Evolutionary conservation across 2,797 vertebrate genomes (phyloP).

Genomic region (Sus cebifrons): DNA sequence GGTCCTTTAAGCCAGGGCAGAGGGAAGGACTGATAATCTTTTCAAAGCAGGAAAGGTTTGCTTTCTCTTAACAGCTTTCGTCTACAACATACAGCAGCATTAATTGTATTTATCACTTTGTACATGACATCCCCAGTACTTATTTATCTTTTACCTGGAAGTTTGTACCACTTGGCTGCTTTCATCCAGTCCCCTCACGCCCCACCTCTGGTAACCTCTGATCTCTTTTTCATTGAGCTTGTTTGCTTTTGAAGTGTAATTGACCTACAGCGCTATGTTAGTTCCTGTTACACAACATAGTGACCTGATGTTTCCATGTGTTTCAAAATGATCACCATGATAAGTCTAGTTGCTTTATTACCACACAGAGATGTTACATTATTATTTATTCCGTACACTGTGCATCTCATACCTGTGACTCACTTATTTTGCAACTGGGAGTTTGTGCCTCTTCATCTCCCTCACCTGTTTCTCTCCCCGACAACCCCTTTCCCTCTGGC

Average conservation of each 20-base stretch:
- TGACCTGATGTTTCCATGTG: not conserved
- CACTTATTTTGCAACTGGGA: not conserved
- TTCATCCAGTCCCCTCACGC: not conserved
- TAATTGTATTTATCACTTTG: not conserved
- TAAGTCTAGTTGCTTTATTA: not conserved
- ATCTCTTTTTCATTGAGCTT: not conserved
- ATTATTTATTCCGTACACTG: not conserved
- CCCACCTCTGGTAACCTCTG: not conserved
- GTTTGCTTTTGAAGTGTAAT: too few relatives aligned
- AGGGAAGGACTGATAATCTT: not conserved
- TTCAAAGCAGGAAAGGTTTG: slow-evolving; percentile 4
- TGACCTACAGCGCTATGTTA: not conserved
- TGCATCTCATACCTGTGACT: not conserved
- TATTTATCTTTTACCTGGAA: not conserved
- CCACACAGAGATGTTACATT: not conserved
- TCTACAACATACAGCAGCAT: not conserved
- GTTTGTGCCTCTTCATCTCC: not conserved
- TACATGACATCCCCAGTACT: not conserved
- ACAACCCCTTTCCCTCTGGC: not conserved
- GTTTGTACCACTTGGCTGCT: not conserved
- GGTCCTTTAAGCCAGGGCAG: not conserved
- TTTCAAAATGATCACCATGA: not conserved
- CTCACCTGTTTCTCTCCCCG: not conserved
- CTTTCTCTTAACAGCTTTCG: not conserved
- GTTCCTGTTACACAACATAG: not conserved